A percentile compares a stretch with the other conserved stretches of the same genome.
Evolutionary conservation across 2,888 invertebrate genomes (phyloP).

Genomic region (Ferdinandea cuprea): DNA sequence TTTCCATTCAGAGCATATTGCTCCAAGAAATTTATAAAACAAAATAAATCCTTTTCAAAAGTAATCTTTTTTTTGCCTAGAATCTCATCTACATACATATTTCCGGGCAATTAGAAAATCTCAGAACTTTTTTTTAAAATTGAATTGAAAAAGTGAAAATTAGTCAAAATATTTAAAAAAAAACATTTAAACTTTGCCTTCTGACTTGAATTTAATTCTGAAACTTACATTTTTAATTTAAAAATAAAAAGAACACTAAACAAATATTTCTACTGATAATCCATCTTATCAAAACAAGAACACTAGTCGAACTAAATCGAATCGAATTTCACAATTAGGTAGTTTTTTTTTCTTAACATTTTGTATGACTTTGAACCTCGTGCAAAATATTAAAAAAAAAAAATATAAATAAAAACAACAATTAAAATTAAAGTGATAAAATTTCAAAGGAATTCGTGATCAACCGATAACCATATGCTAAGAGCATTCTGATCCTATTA

Average conservation of each 20-base stretch:
- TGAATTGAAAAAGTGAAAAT: too few relatives aligned
- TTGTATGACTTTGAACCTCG: background rate
- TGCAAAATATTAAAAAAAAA: slow-evolving; percentile 12
- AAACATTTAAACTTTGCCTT: too few relatives aligned
- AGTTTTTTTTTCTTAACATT: background rate
- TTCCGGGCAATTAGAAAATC: too few relatives aligned
- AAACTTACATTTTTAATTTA: background rate
- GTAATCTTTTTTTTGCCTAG: too few relatives aligned
- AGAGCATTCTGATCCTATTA: slow-evolving; percentile 21
- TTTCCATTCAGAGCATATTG: too few relatives aligned
- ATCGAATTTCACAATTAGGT: background rate
- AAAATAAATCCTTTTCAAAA: too few relatives aligned
- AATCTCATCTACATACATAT: too few relatives aligned
- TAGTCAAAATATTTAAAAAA: background rate
- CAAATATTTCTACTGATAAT: background rate
- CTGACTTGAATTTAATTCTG: background rate
- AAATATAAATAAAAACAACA: background rate
- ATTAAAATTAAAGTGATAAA: slow-evolving; percentile 41
- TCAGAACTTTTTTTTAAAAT: too few relatives aligned
- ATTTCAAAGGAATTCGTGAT: slow-evolving; percentile 47
- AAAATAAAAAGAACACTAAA: too few relatives aligned
- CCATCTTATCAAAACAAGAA: too few relatives aligned
- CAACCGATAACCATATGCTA: slow-evolving; percentile 31
- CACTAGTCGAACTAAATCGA: too few relatives aligned
- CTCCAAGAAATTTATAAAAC: too few relatives aligned